Evolutionary conservation across 23 tunicate species (phyloP), one percentile per base, ranked within the genome.

Genomic region (Botrylloides violaceus): DNA sequence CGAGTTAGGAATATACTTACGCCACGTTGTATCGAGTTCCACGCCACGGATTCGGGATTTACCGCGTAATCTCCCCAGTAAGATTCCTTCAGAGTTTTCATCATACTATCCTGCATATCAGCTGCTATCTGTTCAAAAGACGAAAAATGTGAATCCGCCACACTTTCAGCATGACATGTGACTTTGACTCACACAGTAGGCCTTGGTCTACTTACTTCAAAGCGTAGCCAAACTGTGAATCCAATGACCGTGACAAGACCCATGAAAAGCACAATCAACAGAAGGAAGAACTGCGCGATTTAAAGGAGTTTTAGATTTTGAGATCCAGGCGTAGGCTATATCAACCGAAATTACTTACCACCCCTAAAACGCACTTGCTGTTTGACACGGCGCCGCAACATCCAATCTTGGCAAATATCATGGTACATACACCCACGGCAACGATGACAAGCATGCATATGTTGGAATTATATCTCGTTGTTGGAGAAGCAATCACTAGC

Each of bases 381-480:
- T 80, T 87, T 2, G 95, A 76, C 4, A 76, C 65, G 27, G 86
- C 76, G 2, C 86, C 95, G 24, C 83, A 70, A 65, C 86, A 87
- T 9, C 95, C 95, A 2, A 87, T 33, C 2, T 76, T 48, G 6
- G 94, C 68, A 3, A 85, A 56, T 18, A 75, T 20, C 26, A 80
- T 74, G 3, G 83, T 72, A 55, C 56, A 59, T 1, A 64, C 39
- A 0, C 94, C 94, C 9, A 66, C 32, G 2, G 59, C 78, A 19
- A 47, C 29, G 9, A 58, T 28, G 19, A 85, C 43, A 27, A 73
- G 3, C 24, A 79, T 79, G 19, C 63, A 34, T 20, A 61, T 32
- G 48, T 49, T 6, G 18, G 75, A 50, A 32, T 79, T 33, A n/a
- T 75, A 57, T 28, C 84, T 59, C 7, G 81, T 79, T 22, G 60